Conservation (phyloP, 2,888 invertebrate species). For the Chalcis sispes region DNA sequence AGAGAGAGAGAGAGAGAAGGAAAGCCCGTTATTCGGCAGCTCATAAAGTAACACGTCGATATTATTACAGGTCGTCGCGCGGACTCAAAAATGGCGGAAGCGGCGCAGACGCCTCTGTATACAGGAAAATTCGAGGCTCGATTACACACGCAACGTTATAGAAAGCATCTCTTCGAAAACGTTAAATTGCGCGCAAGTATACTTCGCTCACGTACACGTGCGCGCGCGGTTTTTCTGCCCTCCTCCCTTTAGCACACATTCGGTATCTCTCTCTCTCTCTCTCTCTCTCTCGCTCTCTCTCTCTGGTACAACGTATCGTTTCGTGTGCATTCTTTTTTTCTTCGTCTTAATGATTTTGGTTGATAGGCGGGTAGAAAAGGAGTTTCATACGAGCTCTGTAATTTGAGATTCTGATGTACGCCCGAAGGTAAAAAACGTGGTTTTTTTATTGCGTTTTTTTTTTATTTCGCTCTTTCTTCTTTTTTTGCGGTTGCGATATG, state of each 20-base stretch:
- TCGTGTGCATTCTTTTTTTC: too few species aligned
- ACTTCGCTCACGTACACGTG: constrained; percentile 1
- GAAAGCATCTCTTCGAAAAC: background rate
- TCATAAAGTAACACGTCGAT: constrained; percentile 57
- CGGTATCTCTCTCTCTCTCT: background rate
- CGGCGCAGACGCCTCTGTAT: background rate
- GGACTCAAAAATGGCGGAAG: constrained; percentile 13
- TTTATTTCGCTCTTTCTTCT: too few species aligned
- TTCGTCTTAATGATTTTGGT: constrained; percentile 34
- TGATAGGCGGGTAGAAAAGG: constrained; percentile 16
- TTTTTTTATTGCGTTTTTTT: too few species aligned
- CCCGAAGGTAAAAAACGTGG: too few species aligned
- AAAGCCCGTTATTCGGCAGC: constrained; percentile 41
- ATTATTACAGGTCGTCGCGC: constrained; percentile 17
- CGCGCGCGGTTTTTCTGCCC: constrained; percentile 7
- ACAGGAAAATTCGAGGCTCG: background rate
- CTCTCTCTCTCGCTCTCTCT: background rate
- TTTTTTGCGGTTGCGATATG: constrained; percentile 9
- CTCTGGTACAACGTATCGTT: too few species aligned
- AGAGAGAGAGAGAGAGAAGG: background rate
- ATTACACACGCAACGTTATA: constrained; percentile 1
- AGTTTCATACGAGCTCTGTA: background rate
- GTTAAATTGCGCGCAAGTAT: constrained; percentile 15
- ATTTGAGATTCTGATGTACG: constrained; percentile 15
- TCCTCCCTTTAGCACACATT: background rate